Evolutionary conservation across 2,797 vertebrate genomes (phyloP).

Genomic region (Varecia variegata): DNA sequence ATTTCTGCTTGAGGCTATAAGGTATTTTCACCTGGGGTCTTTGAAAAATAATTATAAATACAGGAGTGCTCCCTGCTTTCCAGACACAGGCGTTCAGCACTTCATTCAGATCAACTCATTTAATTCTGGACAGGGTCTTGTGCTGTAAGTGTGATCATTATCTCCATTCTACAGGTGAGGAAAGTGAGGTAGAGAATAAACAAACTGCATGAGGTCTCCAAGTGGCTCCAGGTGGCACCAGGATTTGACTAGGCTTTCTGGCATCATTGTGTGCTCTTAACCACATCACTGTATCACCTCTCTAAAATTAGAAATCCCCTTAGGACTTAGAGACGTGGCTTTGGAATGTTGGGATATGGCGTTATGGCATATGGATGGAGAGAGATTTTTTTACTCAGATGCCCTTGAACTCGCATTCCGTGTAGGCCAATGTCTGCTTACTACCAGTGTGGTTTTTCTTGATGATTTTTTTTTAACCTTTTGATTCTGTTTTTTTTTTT

Average conservation of each 20-base stretch:
- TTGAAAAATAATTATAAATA: not conserved
- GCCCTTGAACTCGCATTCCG: not conserved
- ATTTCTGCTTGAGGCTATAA: not conserved
- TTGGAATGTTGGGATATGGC: not conserved
- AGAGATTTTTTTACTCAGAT: not conserved
- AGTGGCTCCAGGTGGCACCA: not conserved
- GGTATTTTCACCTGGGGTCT: not conserved
- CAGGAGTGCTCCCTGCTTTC: not conserved
- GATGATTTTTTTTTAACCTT: not conserved
- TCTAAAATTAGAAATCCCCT: not conserved
- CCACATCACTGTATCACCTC: not conserved
- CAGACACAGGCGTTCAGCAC: not conserved
- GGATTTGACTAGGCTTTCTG: not conserved
- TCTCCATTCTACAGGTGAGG: not conserved
- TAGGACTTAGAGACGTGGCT: not conserved
- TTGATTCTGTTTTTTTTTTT: not conserved
- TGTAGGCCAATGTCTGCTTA: not conserved
- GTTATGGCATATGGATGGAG: not conserved
- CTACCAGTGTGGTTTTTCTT: not conserved
- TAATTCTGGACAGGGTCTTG: not conserved
- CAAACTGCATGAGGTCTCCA: not conserved
- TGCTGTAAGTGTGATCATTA: rapidly evolving
- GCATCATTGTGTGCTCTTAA: not conserved
- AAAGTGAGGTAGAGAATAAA: not conserved
- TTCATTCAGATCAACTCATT: not conserved